These are phyloP conservation scores for Pungitius pungitius DNA, from an alignment of 2,113 vertebrate species.

Conservation along the genomic window DNA sequence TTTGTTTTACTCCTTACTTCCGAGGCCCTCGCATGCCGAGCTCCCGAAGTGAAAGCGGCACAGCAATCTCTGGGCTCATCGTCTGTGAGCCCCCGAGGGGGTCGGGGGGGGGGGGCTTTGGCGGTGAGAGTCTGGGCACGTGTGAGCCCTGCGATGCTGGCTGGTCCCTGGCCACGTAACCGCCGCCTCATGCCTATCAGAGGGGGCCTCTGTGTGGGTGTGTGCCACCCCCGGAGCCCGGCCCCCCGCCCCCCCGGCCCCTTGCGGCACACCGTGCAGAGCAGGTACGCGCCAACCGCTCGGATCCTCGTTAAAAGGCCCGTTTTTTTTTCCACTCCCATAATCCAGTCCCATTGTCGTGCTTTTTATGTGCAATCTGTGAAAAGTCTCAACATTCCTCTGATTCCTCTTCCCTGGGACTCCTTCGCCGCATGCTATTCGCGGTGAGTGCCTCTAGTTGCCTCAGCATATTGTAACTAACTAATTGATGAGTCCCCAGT, in stretches of 20 bases:
- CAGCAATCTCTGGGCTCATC: slow-evolving; percentile 62
- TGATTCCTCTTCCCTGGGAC: not conserved
- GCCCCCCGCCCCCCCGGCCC: too few relatives aligned
- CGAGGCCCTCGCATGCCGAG: slow-evolving; percentile 28
- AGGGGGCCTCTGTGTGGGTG: slow-evolving; percentile 52
- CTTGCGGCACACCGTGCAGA: slow-evolving; percentile 46
- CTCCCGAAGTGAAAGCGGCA: slow-evolving; percentile 55
- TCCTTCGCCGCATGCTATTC: slow-evolving; percentile 6
- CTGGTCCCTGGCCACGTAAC: slow-evolving; percentile 59
- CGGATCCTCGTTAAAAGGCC: slow-evolving; percentile 32
- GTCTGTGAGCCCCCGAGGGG: slow-evolving; percentile 49
- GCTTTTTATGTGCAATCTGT: not conserved
- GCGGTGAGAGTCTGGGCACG: slow-evolving; percentile 67
- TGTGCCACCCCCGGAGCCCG: slow-evolving; percentile 42
- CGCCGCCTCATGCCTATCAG: slow-evolving; percentile 58
- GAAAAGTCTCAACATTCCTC: slow-evolving; percentile 16
- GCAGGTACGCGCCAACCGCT: slow-evolving; percentile 42
- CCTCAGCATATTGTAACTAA: slow-evolving; percentile 29
- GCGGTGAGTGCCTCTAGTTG: slow-evolving; percentile 24
- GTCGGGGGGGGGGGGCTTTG: slow-evolving; percentile 58
- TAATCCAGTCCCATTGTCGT: slow-evolving; percentile 22
- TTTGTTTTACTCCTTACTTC: slow-evolving; percentile 60
- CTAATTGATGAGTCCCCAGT: slow-evolving; percentile 56
- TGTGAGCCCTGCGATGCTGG: slow-evolving; percentile 62
- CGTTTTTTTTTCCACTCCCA: slow-evolving; percentile 22